A percentile compares a stretch with the other conserved stretches of the same genome.
These are phyloP conservation scores for Amblyornis subalaris DNA, from an alignment of 2,113 vertebrate species.

Conservation along the genomic window DNA sequence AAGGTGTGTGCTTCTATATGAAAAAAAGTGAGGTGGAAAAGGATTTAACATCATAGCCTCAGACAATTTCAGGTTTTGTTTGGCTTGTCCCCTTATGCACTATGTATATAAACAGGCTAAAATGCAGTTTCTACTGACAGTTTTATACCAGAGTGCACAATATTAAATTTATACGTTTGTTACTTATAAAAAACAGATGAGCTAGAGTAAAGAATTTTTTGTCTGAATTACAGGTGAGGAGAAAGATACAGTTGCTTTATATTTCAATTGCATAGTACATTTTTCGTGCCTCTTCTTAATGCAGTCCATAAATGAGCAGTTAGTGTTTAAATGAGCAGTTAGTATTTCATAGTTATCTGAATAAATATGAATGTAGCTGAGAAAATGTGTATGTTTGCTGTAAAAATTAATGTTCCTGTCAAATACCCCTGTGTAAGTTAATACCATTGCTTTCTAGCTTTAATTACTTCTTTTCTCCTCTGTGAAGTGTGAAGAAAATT, in stretches of 20 bases:
- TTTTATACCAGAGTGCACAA: background rate
- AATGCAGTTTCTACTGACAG: background rate
- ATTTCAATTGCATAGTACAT: background rate
- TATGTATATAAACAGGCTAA: background rate
- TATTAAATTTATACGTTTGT: background rate
- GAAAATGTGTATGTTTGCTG: background rate
- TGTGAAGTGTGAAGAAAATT: conserved; percentile 63
- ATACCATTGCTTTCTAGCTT: background rate
- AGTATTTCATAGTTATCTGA: background rate
- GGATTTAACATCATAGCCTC: background rate
- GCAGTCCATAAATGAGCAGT: background rate
- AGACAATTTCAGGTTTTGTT: background rate
- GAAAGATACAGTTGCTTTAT: background rate
- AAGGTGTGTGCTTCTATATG: background rate
- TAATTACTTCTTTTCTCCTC: conserved; percentile 20
- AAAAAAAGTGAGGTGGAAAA: background rate
- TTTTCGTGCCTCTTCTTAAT: background rate
- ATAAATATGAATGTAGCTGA: background rate
- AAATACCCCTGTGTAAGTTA: background rate
- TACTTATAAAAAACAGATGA: background rate
- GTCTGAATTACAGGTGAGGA: background rate
- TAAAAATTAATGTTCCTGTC: background rate
- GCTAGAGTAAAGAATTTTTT: background rate
- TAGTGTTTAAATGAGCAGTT: conserved; percentile 4
- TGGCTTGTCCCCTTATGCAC: background rate